Conservation (phyloP, 2,888 invertebrate genomes). For the Phytoseiulus persimilis region DNA sequence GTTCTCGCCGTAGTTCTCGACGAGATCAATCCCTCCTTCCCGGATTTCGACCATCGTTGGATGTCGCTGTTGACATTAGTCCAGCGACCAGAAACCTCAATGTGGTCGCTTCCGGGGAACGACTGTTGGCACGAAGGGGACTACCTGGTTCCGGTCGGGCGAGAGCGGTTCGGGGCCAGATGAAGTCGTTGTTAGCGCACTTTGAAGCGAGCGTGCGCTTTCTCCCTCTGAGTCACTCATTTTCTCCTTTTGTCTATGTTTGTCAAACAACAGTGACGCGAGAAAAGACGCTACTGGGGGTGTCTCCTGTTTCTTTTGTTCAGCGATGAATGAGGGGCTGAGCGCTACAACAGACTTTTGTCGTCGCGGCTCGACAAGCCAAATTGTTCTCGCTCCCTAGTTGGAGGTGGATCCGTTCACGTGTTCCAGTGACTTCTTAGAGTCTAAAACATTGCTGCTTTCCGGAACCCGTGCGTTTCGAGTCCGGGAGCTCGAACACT, state of each 20-base stretch:
- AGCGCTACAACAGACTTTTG: neutral
- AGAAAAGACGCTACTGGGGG: neutral
- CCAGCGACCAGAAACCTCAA: too few species aligned
- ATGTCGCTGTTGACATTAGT: too few species aligned
- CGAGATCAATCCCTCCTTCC: too few species aligned
- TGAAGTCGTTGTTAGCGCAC: neutral
- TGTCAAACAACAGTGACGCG: neutral
- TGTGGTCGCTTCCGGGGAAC: too few species aligned
- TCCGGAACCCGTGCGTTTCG: too few species aligned
- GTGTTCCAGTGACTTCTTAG: neutral
- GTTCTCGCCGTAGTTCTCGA: too few species aligned
- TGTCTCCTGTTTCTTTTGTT: slow-evolving; percentile 5
- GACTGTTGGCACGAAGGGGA: too few species aligned
- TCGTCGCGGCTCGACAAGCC: neutral
- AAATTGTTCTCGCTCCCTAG: neutral
- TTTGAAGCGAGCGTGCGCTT: neutral
- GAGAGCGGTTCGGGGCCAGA: neutral
- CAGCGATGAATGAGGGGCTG: neutral
- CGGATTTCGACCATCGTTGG: too few species aligned
- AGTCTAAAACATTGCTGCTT: neutral
- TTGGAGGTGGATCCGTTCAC: neutral
- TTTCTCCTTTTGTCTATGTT: neutral
- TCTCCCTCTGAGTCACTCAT: neutral
- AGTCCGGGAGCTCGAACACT: too few species aligned
- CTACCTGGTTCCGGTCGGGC: too few species aligned